These are phyloP conservation scores for Homarus gammarus DNA, from an alignment of 2,888 invertebrate species.

Conservation along the genomic window DNA sequence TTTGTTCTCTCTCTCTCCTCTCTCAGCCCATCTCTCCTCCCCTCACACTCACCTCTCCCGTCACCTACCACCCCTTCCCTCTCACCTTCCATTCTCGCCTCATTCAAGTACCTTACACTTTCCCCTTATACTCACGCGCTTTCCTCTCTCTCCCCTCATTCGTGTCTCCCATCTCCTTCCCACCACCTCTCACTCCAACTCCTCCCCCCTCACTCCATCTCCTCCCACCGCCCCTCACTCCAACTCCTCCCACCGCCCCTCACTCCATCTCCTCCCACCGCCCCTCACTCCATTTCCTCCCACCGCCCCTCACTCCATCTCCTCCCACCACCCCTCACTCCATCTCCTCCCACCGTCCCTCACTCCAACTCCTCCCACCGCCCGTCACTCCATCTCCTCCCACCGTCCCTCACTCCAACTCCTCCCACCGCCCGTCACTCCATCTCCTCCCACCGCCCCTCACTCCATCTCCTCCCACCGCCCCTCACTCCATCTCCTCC, in stretches of 20 bases:
- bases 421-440: constrained; percentile 18
- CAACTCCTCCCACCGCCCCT: neutral
- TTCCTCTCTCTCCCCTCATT: no score
- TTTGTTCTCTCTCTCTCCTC: no score
- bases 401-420: neutral
- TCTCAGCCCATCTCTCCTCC: no score
- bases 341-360: neutral
- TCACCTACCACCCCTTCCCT: no score
- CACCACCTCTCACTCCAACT: no score
- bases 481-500: neutral
- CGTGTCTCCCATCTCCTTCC: no score
- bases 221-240: neutral
- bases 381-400: neutral
- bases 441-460: neutral
- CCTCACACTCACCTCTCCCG: no score
- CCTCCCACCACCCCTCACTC: neutral
- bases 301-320: neutral
- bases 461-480: neutral
- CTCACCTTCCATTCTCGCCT: no score
- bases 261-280: neutral
- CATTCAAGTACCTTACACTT: no score
- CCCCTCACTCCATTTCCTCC: no score
- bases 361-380: neutral
- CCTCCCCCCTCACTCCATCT: no score
- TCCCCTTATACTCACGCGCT: no score